Evolutionary conservation across 2,888 invertebrate species (phyloP), one percentile per base, ranked within the genome.

Genomic region (Pachymerium ferrugineum): DNA sequence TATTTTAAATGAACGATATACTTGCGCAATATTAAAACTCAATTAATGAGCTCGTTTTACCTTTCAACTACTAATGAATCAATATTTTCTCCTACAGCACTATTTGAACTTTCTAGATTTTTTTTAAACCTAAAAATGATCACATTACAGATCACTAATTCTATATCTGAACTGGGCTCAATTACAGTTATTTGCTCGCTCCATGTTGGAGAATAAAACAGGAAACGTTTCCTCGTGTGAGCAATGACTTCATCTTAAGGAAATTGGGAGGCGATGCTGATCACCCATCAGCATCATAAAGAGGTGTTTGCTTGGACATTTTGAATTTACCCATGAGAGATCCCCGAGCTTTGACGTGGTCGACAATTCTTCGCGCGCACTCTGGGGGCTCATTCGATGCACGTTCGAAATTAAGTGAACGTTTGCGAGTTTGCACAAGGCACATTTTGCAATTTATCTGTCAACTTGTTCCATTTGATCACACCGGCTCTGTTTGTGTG

Each of bases 391-490:
- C 62, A 62, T 62, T 62, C 62, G 62, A 62, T 14, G 62, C 62
- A 62, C 62, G 62, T 62, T 22, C 62, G 62, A 62, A 62, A 62
- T 62, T 62, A 62, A 62, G 62, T 62, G 62, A 62, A 62, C 62
- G 62, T 62, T 62, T 62, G 62, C 62, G 62, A 62, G 62, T 62
- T 62, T 62, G 62, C 62, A 62, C 62, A 62, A 28, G 28, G 25
- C 62, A 28, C 62, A 62, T 62, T 62, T 62, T 62, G 62, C 62
- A 62, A 62, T 62, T 62, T 62, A 62, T 62, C 62, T 62, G 62
- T 62, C 62, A 62, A 62, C 62, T 62, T 62, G 62, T 62, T 62
- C 62, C 62, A 62, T 62, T 62, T 62, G 62, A 62, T 62, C 62
- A 28, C 25, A 62, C 28, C 28, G 62, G 47, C 25, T 28, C 28